Base-by-base conservation (phyloP, 2,113 vertebrate genomes). In the Psilopsiagon aymara region DNA sequence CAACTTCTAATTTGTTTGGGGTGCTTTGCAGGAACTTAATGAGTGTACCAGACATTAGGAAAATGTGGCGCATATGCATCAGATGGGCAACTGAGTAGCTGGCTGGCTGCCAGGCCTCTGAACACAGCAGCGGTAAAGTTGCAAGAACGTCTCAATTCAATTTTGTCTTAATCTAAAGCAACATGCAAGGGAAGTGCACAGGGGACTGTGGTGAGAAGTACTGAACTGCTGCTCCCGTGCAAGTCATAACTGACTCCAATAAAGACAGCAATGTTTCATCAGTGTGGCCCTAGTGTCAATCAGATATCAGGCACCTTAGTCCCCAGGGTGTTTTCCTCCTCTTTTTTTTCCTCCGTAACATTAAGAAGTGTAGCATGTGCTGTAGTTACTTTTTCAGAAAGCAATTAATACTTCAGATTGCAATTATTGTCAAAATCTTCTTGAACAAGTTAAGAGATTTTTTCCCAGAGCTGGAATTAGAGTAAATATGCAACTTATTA, bases 131-230 rank as follows among this genome's bases (percentile, higher is more conserved):
- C 14, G 13, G 33, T 93, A 84, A 78, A 94, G 55, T 78, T 92
- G 35, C 9, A 86, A 52, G 8, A 19, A 53, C 3, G 2, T 81
- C 79, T 93, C 82, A 44, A 31, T 75, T 75, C 68, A 82, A 60
- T 96, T 94, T 88, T 52, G 60, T 71, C 55, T 88, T 92, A 81
- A 77, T 83, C 79, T 83, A 64, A 93, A 88, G 17, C 76, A 90
- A 70, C 55, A 60, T 90, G 27, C 75, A 86, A 60, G 12, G 37
- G 67, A 82, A 49, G 53, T 74, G 27, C 35, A 44, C 5, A 2
- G 55, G 77, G 67, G 85, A 69, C 47, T 64, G 62, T 63, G 64
- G 43, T 71, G 64, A 80, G 69, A 88, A 88, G 53, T 74, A 88
- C 92, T 75, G 39, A 95, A 62, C 31, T 83, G 18, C 2, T 90